A percentile compares a stretch with the other conserved stretches of the same genome.
phyloP scores from a whole-genome alignment of 2,113 vertebrate genomes.

The Erinaceus europaeus region DNA sequence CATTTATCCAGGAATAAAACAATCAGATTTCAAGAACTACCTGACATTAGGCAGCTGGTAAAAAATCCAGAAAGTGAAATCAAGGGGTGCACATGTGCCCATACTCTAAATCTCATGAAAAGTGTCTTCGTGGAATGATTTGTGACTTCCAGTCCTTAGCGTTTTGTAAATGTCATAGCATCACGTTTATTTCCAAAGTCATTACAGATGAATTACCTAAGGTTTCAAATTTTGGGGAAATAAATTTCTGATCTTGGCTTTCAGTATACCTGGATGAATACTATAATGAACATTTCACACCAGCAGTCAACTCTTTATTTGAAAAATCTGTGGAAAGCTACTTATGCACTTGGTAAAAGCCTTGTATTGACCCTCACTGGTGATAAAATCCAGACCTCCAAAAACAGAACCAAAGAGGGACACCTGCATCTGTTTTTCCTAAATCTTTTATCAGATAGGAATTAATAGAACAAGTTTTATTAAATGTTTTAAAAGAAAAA shows the following conservation, averaged over 20 bases:
- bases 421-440: slow-evolving; percentile 80
- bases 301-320: slow-evolving; percentile 58
- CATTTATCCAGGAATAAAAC: slow-evolving; percentile 34
- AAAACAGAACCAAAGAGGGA: slow-evolving; percentile 62
- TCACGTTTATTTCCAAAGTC: slow-evolving; percentile 34
- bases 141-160: neutral
- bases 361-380: slow-evolving; percentile 83
- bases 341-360: slow-evolving; percentile 73
- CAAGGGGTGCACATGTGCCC: neutral
- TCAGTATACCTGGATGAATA: neutral
- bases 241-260: slow-evolving; percentile 44
- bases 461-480: slow-evolving; percentile 74
- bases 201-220: neutral
- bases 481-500: slow-evolving; percentile 61
- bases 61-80: neutral
- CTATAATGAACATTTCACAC: slow-evolving; percentile 34
- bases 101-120: neutral
- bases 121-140: neutral
- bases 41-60: neutral
- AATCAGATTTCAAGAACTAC: slow-evolving; percentile 7
- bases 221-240: slow-evolving; percentile 16
- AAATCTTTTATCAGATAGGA: slow-evolving; percentile 76
- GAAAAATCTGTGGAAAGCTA: slow-evolving; percentile 68
- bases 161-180: slow-evolving; percentile 29
- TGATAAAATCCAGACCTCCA: slow-evolving; percentile 84